A percentile compares a stretch with the other conserved stretches of the same genome.
Conservation (phyloP, 2,888 invertebrate genomes). For the Orthosia gracilis region DNA sequence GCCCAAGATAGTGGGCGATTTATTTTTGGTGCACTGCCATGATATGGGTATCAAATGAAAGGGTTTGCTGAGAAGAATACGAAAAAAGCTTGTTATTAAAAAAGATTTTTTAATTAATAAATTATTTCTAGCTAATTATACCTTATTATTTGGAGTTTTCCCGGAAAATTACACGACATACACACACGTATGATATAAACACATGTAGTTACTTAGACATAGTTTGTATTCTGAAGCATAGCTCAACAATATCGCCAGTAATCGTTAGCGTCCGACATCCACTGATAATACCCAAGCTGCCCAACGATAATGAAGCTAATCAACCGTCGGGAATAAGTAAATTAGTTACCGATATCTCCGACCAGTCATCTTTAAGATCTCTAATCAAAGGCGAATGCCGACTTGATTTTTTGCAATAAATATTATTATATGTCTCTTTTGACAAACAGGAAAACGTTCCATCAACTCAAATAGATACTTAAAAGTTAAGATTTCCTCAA, state of each 20-base stretch:
- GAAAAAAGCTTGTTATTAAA: too few species aligned
- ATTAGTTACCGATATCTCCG: background rate
- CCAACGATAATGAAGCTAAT: background rate
- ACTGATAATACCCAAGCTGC: background rate
- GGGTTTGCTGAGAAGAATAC: too few species aligned
- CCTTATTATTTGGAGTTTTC: too few species aligned
- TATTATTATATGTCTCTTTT: background rate
- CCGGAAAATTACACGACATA: too few species aligned
- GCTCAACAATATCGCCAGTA: background rate
- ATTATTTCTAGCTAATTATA: too few species aligned
- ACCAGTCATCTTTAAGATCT: background rate
- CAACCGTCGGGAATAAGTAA: background rate
- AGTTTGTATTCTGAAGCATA: background rate
- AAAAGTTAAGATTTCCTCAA: conserved; percentile 1
- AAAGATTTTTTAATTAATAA: too few species aligned
- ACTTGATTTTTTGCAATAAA: background rate
- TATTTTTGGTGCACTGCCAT: too few species aligned
- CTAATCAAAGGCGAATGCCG: background rate
- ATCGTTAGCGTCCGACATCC: background rate
- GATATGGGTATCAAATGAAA: too few species aligned
- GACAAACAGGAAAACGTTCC: conserved; percentile 10
- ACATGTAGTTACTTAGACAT: background rate
- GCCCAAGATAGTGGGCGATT: too few species aligned
- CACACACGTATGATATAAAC: background rate
- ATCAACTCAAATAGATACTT: background rate